phyloP scores from a whole-genome alignment of 2,888 invertebrate genomes.

The Caenorhabditis sp. region DNA sequence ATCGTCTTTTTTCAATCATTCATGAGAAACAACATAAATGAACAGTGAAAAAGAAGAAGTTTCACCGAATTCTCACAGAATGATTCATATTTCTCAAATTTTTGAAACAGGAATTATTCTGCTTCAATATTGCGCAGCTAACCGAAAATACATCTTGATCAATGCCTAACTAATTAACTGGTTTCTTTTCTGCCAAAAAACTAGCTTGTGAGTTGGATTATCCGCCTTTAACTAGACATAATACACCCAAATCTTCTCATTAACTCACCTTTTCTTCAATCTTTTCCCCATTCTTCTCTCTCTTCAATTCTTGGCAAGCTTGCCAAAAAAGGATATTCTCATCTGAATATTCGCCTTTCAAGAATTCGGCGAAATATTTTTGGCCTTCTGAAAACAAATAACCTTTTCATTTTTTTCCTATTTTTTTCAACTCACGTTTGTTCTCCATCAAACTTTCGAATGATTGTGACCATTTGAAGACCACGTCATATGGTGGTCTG shows the following conservation, averaged over 20 bases:
- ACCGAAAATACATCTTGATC: too few relatives aligned
- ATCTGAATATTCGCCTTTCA: conserved; percentile 69
- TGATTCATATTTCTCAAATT: too few relatives aligned
- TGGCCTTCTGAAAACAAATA: conserved; percentile 75
- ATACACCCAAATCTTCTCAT: neutral
- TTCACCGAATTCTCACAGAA: too few relatives aligned
- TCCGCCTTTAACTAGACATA: too few relatives aligned
- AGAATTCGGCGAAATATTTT: conserved; percentile 69
- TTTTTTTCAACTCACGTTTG: conserved; percentile 47
- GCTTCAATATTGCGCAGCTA: too few relatives aligned
- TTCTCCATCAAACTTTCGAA: conserved; percentile 71
- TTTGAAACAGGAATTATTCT: too few relatives aligned
- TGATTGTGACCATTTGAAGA: conserved; percentile 68
- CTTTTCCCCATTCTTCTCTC: conserved; percentile 87
- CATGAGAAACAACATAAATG: too few relatives aligned
- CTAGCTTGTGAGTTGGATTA: too few relatives aligned
- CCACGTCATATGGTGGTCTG: conserved; percentile 68
- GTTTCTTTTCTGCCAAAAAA: too few relatives aligned
- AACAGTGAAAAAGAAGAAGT: too few relatives aligned
- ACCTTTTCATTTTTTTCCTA: neutral
- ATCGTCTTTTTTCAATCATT: too few relatives aligned
- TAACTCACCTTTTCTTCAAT: conserved; percentile 83
- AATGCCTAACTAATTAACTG: too few relatives aligned
- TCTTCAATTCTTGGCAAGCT: conserved; percentile 74
- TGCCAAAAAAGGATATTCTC: conserved; percentile 71